Conservation (phyloP, 2,113 vertebrate genomes). For the Hippocampus mohnikei region DNA sequence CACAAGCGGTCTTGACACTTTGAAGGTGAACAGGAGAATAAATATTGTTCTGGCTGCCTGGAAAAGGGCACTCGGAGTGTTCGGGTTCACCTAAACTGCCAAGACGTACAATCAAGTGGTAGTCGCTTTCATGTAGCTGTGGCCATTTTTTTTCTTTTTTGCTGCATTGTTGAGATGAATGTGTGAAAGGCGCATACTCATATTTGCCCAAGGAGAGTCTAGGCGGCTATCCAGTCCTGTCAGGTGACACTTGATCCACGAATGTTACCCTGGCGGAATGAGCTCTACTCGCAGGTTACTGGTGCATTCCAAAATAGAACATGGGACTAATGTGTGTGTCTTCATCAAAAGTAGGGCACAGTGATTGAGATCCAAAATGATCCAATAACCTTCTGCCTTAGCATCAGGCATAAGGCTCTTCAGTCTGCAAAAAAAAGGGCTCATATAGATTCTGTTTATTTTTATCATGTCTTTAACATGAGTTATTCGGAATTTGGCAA, state of each 20-base stretch:
- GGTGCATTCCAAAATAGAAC: constrained; percentile 31
- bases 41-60: background rate
- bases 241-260: constrained; percentile 13
- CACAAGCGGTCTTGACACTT: background rate
- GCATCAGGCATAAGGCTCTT: background rate
- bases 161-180: background rate
- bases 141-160: background rate
- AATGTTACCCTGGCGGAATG: constrained; percentile 28
- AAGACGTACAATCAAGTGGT: background rate
- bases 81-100: background rate
- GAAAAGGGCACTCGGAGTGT: background rate
- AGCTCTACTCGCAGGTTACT: constrained; percentile 18
- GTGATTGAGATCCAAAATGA: constrained; percentile 1
- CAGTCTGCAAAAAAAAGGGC: background rate
- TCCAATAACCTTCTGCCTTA: background rate
- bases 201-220: background rate
- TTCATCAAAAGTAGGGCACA: constrained; percentile 38
- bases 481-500: no score
- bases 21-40: constrained; percentile 5
- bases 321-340: constrained; percentile 9
- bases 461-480: background rate
- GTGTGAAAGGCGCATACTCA: background rate
- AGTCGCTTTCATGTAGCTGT: background rate
- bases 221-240: background rate
- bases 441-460: background rate